Conservation (phyloP, 2,113 vertebrate species). For the Anthoscopus minutus region DNA sequence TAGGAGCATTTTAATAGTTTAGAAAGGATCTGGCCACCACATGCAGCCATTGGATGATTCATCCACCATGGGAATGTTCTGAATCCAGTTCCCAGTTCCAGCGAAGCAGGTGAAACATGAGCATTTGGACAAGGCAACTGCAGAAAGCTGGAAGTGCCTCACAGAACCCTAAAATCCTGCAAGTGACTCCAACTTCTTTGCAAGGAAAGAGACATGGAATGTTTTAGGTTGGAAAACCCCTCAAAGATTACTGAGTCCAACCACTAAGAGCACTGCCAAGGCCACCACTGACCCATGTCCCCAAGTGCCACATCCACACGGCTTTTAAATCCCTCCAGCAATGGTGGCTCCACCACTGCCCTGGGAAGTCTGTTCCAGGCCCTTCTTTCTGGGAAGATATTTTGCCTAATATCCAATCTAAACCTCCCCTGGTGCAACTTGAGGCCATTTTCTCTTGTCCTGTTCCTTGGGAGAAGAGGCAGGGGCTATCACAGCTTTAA, state of each 20-base stretch:
- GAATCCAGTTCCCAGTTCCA: neutral
- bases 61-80: neutral
- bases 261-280: neutral
- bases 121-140: neutral
- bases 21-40: neutral
- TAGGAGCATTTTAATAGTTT: neutral
- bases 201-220: neutral
- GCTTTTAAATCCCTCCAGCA: neutral
- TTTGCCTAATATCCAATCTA: neutral
- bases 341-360: neutral
- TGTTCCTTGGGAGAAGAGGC: neutral
- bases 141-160: neutral
- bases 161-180: neutral
- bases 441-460: neutral
- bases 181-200: neutral
- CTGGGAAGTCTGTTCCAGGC: neutral
- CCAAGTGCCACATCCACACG: neutral
- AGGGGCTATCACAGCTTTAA: neutral
- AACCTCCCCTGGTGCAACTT: neutral
- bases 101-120: neutral
- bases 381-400: neutral
- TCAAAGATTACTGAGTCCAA: neutral
- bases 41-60: rapidly evolving
- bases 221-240: neutral
- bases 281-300: neutral